These are phyloP conservation scores for Tyria jacobaeae DNA, from an alignment of 2,888 invertebrate genomes.

Conservation along the genomic window DNA sequence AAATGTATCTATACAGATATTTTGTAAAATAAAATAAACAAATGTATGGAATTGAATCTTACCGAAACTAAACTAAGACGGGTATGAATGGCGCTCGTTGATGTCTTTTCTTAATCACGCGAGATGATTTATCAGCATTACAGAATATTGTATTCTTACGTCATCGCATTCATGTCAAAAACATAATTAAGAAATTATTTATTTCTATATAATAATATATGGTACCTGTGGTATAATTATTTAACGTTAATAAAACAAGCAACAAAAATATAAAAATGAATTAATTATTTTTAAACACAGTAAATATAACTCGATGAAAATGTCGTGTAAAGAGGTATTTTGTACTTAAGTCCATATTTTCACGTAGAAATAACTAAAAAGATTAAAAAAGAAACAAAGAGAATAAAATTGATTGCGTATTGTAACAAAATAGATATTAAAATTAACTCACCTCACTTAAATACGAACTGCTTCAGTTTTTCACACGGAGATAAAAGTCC, in stretches of 20 bases:
- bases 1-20: no score
- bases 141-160: not conserved
- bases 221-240: no score
- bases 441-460: conserved; percentile 43
- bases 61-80: not conserved
- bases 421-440: no score
- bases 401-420: no score
- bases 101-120: conserved; percentile 65
- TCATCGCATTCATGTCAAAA: not conserved
- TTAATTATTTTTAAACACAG: not conserved
- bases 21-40: no score
- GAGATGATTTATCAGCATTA: not conserved
- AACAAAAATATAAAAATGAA: no score
- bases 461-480: conserved; percentile 33
- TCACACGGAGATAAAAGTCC: conserved; percentile 36
- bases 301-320: not conserved
- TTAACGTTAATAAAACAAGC: no score
- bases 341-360: not conserved
- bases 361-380: no score
- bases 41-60: not conserved
- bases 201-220: no score
- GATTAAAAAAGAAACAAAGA: no score
- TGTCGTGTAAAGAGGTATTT: not conserved
- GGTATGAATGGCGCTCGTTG: conserved; percentile 58
- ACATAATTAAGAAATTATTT: no score